phyloP scores from a whole-genome alignment of 2,888 invertebrate species.

The Temnothorax rugatulus region DNA sequence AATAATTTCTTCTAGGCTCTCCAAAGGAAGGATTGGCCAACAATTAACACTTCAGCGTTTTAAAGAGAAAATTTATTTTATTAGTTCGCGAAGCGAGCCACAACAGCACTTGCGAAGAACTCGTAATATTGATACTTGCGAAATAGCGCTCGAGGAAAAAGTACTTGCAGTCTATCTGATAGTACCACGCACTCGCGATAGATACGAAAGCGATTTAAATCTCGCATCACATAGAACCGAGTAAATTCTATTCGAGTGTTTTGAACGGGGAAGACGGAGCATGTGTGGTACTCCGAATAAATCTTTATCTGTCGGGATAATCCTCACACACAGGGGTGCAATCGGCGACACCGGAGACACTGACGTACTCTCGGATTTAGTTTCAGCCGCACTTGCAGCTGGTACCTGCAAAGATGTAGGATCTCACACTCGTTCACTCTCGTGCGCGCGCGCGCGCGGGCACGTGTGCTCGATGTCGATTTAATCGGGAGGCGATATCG shows the following conservation, averaged over 20 bases:
- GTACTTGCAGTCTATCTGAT: background rate
- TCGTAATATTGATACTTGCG: background rate
- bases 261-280: background rate
- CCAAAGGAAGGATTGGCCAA: background rate
- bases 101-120: background rate
- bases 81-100: background rate
- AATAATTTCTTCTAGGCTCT: background rate
- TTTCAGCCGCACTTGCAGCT: conserved; percentile 29
- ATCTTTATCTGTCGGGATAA: conserved; percentile 17
- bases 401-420: background rate
- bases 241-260: conserved; percentile 31
- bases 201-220: conserved; percentile 5
- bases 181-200: background rate
- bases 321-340: background rate
- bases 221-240: background rate
- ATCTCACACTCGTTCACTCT: background rate
- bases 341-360: conserved; percentile 32
- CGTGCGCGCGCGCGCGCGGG: background rate
- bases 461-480: conserved; percentile 1
- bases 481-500: conserved; percentile 1
- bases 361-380: conserved; percentile 38
- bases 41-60: background rate
- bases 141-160: background rate
- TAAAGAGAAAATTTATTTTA: background rate
- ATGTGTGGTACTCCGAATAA: conserved; percentile 9